Base-by-base conservation (phyloP, 2,113 vertebrate genomes). In the Chaetodon auriga region DNA sequence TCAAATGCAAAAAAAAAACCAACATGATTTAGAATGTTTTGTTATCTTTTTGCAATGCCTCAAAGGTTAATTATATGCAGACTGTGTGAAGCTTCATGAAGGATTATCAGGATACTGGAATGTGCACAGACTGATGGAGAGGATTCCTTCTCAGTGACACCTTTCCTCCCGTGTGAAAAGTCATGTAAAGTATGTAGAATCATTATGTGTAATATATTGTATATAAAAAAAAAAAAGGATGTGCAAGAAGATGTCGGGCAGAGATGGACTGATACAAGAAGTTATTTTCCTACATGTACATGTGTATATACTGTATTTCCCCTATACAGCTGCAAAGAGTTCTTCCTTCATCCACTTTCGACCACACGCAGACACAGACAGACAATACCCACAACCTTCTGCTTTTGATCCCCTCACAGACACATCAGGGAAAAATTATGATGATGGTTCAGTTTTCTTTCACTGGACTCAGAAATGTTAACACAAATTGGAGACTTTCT, bases 281-380 rank as follows among this genome's bases (percentile, higher is more conserved):
- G 71, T 63, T 93, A 92, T 92, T 93, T 92, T 93, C 89, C 75
- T 92, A 91, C 88, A 72, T 91, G 64, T 81, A 87, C 73, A 86
- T 83, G 68, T 89, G 78, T 87, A 80, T 68, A 81, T 83, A 81
- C 48, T 80, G 51, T 66, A 74, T 84, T 74, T 82, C 61, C 70
- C 30, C 36, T 43, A 21, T 53, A 65, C 58, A 74, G 38, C 66
- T 78, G 70, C 64, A 30, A 45, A 54, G 25, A 63, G 8, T 46
- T 61, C 65, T 73, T 25, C n/a, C 30, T 36, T n/a, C 7, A 7
- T 41, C 38, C 38, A 7, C 16, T 35, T 19, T 23, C 51, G 11
- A 21, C 64, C 64, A 61, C 58, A 38, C 21, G 11, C 18, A 51
- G 53, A 58, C 78, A 58, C 53, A 11, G 38, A 48, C 51, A 30